Evolutionary conservation across 1,140 invertebrate genomes (phyloP).

Genomic region (Geopemphigus sp.): DNA sequence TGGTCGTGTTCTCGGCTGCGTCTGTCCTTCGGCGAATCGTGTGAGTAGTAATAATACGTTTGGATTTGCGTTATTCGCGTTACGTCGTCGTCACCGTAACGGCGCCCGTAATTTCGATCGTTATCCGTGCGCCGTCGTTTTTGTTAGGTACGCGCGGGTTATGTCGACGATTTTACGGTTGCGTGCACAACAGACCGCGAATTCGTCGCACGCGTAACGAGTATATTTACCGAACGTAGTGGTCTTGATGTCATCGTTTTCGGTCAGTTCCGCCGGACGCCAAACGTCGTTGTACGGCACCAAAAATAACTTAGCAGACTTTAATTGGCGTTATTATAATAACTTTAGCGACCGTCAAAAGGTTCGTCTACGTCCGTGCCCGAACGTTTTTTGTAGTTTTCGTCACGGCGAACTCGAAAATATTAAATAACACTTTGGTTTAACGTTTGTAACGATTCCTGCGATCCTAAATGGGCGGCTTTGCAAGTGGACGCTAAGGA

Average conservation of each 20-base stretch:
- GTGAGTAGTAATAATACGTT: too few species aligned
- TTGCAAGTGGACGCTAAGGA: not conserved
- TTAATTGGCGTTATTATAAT: constrained; percentile 41
- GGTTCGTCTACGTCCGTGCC: constrained; percentile 16
- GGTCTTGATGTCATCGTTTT: constrained; percentile 51
- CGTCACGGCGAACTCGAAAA: not conserved
- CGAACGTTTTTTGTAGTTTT: not conserved
- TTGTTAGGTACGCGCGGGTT: too few species aligned
- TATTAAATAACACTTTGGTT: not conserved
- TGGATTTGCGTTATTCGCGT: too few species aligned
- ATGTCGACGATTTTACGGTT: too few species aligned
- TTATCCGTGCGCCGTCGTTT: too few species aligned
- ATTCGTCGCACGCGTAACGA: too few species aligned
- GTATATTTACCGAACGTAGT: not conserved
- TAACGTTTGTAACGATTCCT: not conserved
- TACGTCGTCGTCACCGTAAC: too few species aligned
- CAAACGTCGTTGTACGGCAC: constrained; percentile 47
- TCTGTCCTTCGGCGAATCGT: too few species aligned
- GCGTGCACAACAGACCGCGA: too few species aligned
- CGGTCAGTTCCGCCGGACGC: constrained; percentile 50
- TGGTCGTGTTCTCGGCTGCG: too few species aligned
- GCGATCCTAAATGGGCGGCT: not conserved
- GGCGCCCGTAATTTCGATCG: too few species aligned
- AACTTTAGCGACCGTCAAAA: constrained; percentile 40
- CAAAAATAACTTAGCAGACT: constrained; percentile 40